Base-by-base conservation (phyloP, 1,140 invertebrate genomes). In the Procambarus virginalis region DNA sequence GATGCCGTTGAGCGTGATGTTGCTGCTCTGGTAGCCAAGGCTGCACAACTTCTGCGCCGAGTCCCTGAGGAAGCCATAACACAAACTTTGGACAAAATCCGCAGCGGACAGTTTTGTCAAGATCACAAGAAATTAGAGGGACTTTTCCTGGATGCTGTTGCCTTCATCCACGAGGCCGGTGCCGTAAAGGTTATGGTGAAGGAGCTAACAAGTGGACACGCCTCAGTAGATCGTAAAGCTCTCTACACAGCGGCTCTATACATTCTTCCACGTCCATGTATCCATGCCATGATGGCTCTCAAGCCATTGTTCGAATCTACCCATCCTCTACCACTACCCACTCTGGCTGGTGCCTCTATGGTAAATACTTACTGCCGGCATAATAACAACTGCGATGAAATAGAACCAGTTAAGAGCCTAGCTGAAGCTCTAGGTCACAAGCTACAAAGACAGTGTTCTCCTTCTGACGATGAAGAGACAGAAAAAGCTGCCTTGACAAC, bases 361-460 rank as follows among this genome's bases (percentile, higher is more conserved):
- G 75, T 89, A 5, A 77, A 84, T 73, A 68, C 51, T 14, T 89
- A 84, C 81, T 89, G 88, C 68, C 88, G 75, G 8, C 80, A 89
- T n/a, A 84, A 78, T 49, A 82, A n/a, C 12, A 10, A 64, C 17
- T 89, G 88, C 48, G 12, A 89, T 20, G n/a, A 84, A 2, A 34
- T 79, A 89, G 46, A 58, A 60, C 51, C 73, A 8, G 88, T 89
- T 34, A 75, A 8, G 46, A 79, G 60, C n/a, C 60, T 89, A 46
- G 46, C 46, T 3, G 34, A 79, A 17, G 60, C 75, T 49, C 14
- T 89, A 17, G 60, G 46, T 20, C 45, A 77, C 17, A 89, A 60
- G 34, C 55, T 82, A 45, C 14, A 58, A 45, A 17, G 48, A 45
- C 49, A 84, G 14, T 83, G 80, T 22, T 83, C 86, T 46, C 34